Percentiles rank a stretch among this genome's conserved stretches.
Evolutionary conservation across 2,888 invertebrate genomes (phyloP).

Genomic region (Gastrophysa polygoni): DNA sequence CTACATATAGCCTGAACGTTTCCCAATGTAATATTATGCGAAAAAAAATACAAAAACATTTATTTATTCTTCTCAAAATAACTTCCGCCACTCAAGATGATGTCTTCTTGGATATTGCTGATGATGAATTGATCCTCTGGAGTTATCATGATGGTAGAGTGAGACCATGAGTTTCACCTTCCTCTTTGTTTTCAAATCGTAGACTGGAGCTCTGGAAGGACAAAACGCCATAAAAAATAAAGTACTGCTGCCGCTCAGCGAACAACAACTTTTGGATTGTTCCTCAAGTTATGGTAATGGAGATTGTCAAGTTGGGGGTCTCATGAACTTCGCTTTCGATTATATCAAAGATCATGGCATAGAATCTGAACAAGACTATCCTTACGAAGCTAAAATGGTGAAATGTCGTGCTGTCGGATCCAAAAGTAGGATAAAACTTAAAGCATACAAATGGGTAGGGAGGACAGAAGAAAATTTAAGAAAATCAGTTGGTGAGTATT

Average conservation of each 20-base stretch:
- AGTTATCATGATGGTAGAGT: too few species aligned
- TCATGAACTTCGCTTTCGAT: conserved; percentile 81
- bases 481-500: background rate
- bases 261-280: conserved; percentile 91
- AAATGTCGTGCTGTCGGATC: conserved; percentile 62
- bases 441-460: background rate
- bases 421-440: background rate
- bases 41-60: too few species aligned
- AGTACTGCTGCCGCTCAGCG: conserved; percentile 68
- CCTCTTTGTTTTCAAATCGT: too few species aligned
- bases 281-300: conserved; percentile 76
- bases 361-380: conserved; percentile 85
- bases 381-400: conserved; percentile 79
- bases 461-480: background rate
- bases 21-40: too few species aligned
- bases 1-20: too few species aligned
- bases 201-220: conserved; percentile 19
- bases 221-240: conserved; percentile 9
- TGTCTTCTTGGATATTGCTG: too few species aligned
- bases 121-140: too few species aligned
- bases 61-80: too few species aligned
- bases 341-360: conserved; percentile 79
- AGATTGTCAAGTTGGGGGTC: conserved; percentile 82
- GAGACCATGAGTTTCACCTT: too few species aligned
- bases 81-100: too few species aligned